Base-by-base conservation (phyloP, 2,797 vertebrate species). In the Novumbra hubbsi region DNA sequence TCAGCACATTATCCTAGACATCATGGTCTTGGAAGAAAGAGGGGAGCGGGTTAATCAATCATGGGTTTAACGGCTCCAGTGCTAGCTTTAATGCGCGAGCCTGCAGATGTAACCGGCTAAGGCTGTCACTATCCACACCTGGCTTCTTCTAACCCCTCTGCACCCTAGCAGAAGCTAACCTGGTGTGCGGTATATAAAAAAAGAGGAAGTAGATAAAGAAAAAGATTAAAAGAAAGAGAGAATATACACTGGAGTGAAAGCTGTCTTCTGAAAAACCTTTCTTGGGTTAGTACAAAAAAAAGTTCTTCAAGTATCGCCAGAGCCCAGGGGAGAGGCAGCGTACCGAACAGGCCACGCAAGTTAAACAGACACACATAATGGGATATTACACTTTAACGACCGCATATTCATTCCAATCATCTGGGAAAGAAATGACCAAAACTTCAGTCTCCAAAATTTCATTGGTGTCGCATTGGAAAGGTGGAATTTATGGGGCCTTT, bases 381-480 rank as follows among this genome's bases (percentile, higher is more conserved):
- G 87, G 90, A 92, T 90, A 92, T 92, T 93, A 93, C 92, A 93
- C 89, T 92, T 93, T 93, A 93, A 92, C 88, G 86, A 92, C 86
- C 90, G 81, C 82, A 78, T 89, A 92, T 92, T 93, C 90, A 90
- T 92, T 91, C 87, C 89, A 91, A 91, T 92, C 90, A 90, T 91
- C 86, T 84, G 77, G 86, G 81, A 90, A 86, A 89, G 86, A 89
- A 91, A 90, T 84, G 84, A 82, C 83, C 81, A 85, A 92, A 90
- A 91, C 84, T 89, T 88, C 88, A 88, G 84, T 74, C 87, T 87
- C 84, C 41, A 86, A 86, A 91, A 88, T 91, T 92, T 90, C 84
- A 91, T 91, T 91, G 91, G 90, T 90, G 89, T 88, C 88, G 84
- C 80, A 83, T 88, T 87, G 86, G 88, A 92, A 89, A 91, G 86